Base-by-base conservation (phyloP, 2,797 vertebrate genomes). In the Hirundo rustica region DNA sequence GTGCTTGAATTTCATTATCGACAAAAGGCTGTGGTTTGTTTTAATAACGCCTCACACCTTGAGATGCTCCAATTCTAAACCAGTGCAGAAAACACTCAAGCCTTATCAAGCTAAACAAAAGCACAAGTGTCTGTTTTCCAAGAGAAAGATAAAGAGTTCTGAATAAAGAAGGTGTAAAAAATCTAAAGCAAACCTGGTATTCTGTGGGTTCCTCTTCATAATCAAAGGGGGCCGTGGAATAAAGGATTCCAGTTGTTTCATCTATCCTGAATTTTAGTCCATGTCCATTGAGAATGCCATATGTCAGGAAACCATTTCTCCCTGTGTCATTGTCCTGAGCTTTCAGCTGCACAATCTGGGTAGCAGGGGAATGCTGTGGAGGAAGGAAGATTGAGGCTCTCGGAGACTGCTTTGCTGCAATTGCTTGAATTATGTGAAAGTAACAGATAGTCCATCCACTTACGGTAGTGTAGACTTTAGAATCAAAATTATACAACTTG, bases 171-270 rank as follows among this genome's bases (percentile, higher is more conserved):
- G 53, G 25, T 38, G 53, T 34, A 22, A 81, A 54, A 78, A 76
- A 57, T 40, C 29, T 36, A 38, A 93, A 93, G 68, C 90, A 89
- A 75, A 97, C 97, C 97, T 96, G 96, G 40, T 97, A 97, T 61
- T 97, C 96, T 3, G 27, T 95, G 34, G 94, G 86, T 55, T 95
- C 97, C n/a, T 91, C 93, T 92, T 97, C 97, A 40, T 94, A 97
- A 82, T 97, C 96, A 85, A 97, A 96, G 80, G 92, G 25, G 54
- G 16, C 34, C 26, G 61, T 88, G 60, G 97, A 96, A 86, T 92
- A 96, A 72, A 97, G 89, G 48, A 92, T 83, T 86, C 97, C 97
- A 48, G 89, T 97, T 40, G 72, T 76, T 90, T 94, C 89, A 55
- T 97, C 84, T 90, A 97, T 94, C n/a, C 72, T 71, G 86, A 97